A percentile compares a stretch with the other conserved stretches of the same genome.
These are phyloP conservation scores for Drosophila sp. DNA, from an alignment of 1,140 invertebrate genomes.

Conservation along the genomic window DNA sequence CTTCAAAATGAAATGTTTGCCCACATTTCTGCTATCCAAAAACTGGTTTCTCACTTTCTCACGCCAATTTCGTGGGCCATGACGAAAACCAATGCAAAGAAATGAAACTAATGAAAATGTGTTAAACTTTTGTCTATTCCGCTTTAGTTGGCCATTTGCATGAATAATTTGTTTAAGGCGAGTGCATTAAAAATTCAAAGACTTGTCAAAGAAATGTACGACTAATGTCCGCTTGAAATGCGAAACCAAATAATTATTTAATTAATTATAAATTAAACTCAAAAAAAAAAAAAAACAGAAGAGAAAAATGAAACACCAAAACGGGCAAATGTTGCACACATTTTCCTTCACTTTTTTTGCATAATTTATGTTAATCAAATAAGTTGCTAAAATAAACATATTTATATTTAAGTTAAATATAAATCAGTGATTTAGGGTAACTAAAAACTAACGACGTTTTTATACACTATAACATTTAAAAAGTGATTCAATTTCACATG, in stretches of 20 bases:
- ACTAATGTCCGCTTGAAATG: constrained; percentile 60
- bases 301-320: constrained; percentile 16
- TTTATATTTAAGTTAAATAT: constrained; percentile 11
- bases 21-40: constrained; percentile 42
- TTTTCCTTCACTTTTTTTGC: constrained; percentile 20
- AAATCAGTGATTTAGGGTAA: neutral
- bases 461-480: neutral
- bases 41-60: constrained; percentile 77
- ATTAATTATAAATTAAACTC: constrained; percentile 43
- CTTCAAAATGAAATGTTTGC: constrained; percentile 37
- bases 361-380: constrained; percentile 53
- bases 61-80: constrained; percentile 68
- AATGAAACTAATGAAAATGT: constrained; percentile 34
- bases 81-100: constrained; percentile 45
- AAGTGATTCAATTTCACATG: neutral
- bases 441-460: neutral
- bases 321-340: constrained; percentile 41
- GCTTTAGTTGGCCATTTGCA: constrained; percentile 7
- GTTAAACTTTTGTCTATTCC: constrained; percentile 23
- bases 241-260: constrained; percentile 48
- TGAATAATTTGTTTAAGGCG: constrained; percentile 32
- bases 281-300: neutral
- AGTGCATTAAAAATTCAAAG: constrained; percentile 45
- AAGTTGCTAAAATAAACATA: constrained; percentile 44
- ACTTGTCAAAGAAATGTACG: constrained; percentile 45